Percentiles rank a stretch among this genome's conserved stretches.
These are phyloP conservation scores for Onychorhynchus coronatus DNA, from an alignment of 2,113 vertebrate genomes.

Conservation along the genomic window DNA sequence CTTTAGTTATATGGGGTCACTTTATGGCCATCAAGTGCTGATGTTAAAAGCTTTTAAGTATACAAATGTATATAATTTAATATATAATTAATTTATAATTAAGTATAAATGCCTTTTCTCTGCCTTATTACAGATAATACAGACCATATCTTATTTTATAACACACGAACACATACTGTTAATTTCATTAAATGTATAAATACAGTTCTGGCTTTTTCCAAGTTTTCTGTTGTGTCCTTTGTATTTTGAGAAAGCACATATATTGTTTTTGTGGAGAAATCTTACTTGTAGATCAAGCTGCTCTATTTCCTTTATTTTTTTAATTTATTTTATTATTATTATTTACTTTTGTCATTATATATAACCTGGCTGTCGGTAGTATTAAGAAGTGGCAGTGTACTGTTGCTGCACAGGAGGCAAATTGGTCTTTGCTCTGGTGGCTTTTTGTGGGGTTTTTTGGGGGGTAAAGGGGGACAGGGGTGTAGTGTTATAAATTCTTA, in stretches of 20 bases:
- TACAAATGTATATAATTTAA: too few relatives aligned
- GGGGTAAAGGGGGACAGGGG: rapidly evolving
- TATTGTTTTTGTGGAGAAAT: background rate
- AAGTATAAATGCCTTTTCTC: background rate
- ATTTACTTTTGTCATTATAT: background rate
- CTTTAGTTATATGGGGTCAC: background rate
- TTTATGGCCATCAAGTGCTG: background rate
- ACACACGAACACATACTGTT: background rate
- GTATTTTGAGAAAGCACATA: background rate
- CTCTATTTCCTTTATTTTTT: background rate
- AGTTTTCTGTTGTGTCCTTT: background rate
- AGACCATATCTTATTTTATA: background rate
- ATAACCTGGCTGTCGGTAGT: background rate
- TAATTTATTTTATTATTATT: background rate
- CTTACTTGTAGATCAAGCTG: background rate
- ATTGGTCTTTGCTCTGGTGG: background rate
- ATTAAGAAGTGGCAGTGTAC: background rate
- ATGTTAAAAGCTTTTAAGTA: background rate
- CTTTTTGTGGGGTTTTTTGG: rapidly evolving
- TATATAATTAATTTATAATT: too few relatives aligned
- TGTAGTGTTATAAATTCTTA: background rate
- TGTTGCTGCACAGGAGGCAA: background rate
- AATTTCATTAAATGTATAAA: background rate
- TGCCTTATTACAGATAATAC: background rate
- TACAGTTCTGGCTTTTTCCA: background rate